Evolutionary conservation across 2,113 vertebrate species (phyloP).

Genomic region (Canis aureus): DNA sequence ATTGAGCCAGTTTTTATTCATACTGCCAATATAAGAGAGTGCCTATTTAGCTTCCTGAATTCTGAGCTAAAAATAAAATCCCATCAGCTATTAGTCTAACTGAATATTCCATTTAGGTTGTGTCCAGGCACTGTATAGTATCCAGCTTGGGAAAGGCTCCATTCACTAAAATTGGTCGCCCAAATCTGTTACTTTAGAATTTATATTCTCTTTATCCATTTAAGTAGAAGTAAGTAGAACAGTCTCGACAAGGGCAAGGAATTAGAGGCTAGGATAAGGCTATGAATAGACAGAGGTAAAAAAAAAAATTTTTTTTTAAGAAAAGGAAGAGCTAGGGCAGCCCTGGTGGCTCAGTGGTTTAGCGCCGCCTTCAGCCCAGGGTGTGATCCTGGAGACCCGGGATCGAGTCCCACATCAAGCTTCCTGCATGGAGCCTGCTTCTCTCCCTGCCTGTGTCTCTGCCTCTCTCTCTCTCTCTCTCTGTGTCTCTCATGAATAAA

Average conservation of each 20-base stretch:
- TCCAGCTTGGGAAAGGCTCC: conserved; percentile 6
- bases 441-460: no score
- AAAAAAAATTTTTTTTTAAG: background rate
- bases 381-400: no score
- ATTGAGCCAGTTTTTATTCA: background rate
- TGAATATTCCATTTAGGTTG: background rate
- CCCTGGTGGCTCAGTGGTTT: no score
- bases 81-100: background rate
- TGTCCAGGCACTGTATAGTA: conserved; percentile 43
- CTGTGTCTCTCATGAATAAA: no score
- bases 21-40: background rate
- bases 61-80: conserved; percentile 60
- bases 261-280: background rate
- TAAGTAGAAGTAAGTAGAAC: conserved; percentile 25
- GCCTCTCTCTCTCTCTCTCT: no score
- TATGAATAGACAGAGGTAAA: background rate
- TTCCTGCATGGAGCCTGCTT: no score
- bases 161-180: background rate
- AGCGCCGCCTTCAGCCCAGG: no score
- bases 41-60: conserved; percentile 39
- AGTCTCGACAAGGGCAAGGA: background rate
- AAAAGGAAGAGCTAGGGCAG: background rate
- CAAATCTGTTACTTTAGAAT: conserved; percentile 4
- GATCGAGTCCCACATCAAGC: no score
- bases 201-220: conserved; percentile 44